phyloP scores from a whole-genome alignment of 2,888 invertebrate species.

The Pseudococcus longispinus region DNA sequence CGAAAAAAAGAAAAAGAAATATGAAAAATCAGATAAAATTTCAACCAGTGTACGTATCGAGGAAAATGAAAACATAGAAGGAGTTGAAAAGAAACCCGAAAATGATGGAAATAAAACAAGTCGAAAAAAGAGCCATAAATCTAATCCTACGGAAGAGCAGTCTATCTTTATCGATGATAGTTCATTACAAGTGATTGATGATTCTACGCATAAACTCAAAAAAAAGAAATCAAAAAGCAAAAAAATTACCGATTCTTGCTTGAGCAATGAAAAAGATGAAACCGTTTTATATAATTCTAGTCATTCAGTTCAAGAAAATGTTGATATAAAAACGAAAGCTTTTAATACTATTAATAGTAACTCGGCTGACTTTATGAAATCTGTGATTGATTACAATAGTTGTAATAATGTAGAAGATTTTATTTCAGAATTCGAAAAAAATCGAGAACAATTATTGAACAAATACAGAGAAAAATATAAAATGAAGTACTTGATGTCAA shows the following conservation, averaged over 20 bases:
- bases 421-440: slow-evolving; percentile 36
- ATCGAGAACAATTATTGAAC: neutral
- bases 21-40: neutral
- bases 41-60: neutral
- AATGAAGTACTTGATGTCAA: neutral
- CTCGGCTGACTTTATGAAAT: neutral
- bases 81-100: neutral
- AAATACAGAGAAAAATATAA: slow-evolving; percentile 36
- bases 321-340: neutral
- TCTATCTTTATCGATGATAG: neutral
- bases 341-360: neutral
- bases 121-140: too few relatives aligned
- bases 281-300: too few relatives aligned
- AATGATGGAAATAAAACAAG: neutral
- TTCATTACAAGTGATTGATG: neutral
- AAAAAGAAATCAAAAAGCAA: neutral
- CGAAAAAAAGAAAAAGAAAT: neutral
- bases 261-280: neutral
- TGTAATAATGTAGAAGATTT: neutral
- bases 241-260: neutral
- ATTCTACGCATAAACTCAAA: neutral
- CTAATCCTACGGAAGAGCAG: neutral
- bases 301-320: neutral
- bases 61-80: neutral
- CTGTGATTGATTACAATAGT: neutral